Evolutionary conservation across 2,888 invertebrate genomes (phyloP).

Genomic region (Acheta domesticus): DNA sequence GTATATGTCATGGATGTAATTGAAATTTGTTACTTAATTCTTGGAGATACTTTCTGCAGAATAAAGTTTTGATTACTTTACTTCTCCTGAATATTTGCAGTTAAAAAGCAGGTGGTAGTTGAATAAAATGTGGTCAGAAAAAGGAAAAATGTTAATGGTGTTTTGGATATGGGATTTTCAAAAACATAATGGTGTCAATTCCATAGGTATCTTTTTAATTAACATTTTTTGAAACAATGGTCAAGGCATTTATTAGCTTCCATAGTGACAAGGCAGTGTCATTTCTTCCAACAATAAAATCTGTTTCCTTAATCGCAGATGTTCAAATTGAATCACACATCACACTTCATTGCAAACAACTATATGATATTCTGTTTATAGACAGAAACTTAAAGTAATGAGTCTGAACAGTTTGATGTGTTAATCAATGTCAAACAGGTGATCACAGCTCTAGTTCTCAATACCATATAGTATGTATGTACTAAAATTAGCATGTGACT

Average conservation of each 20-base stretch:
- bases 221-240: slow-evolving; percentile 29
- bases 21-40: no score
- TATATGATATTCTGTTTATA: neutral
- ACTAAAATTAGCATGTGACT: no score
- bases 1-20: no score
- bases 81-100: no score
- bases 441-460: slow-evolving; percentile 4
- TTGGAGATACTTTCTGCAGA: no score
- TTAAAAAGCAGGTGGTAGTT: no score
- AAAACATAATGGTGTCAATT: neutral
- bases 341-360: slow-evolving; percentile 18
- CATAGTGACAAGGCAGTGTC: slow-evolving; percentile 30
- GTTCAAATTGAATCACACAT: slow-evolving; percentile 1
- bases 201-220: slow-evolving; percentile 8
- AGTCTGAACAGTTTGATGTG: no score
- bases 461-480: neutral
- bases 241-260: slow-evolving; percentile 36
- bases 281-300: slow-evolving; percentile 11
- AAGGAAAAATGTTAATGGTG: no score
- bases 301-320: neutral
- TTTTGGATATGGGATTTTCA: no score
- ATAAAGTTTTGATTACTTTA: no score
- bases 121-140: no score
- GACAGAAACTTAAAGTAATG: no score
- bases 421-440: neutral